Base-by-base conservation (phyloP, 2,888 invertebrate species). In the Ommatoiulus sabulosus region DNA sequence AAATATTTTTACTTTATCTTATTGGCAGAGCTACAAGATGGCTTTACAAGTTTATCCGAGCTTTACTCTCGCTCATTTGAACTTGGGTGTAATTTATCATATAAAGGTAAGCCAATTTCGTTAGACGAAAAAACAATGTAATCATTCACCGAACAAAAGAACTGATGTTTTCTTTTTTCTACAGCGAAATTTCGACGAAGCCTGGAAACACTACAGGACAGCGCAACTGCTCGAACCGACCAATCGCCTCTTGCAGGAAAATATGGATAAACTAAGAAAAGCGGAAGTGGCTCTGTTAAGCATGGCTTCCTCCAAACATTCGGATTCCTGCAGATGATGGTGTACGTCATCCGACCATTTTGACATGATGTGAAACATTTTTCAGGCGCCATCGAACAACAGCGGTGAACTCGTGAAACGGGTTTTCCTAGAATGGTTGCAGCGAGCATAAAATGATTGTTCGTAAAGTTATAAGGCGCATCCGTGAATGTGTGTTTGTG, bases 31-130 rank as follows among this genome's bases (percentile, higher is more conserved):
- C 84, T 91, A 91, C 89, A 90, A 88, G 48, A 88, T 90, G 86
- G 91, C 91, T 3, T 87, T 91, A 80, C 90, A 90, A 87, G 87
- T 91, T 84, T 90, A 91, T 88, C 90, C 90, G 12, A 90, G 90
- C 72, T 89, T 91, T 43, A 90, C 91, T 5, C 89, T 90, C 87
- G 90, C 91, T 10, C 91, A 91, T 88, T 89, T 90, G 84, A 91
- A 91, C 89, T 88, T 91, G 44, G 91, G 90, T 12, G 91, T 91
- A 10, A 91, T 91, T 80, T 90, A 90, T 84, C 91, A 91, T 52
- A 90, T 91, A 87, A 90, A 90, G 90, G 91, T 91, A 89, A 85
- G 46, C n/a, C n/a, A n/a, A n/a, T n/a, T n/a, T n/a, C n/a, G n/a
- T n/a, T n/a, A n/a, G n/a, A n/a, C n/a, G n/a, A n/a, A n/a, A n/a